These are phyloP conservation scores for Lutraria lutraria DNA, from an alignment of 2,888 invertebrate genomes.

Conservation along the genomic window DNA sequence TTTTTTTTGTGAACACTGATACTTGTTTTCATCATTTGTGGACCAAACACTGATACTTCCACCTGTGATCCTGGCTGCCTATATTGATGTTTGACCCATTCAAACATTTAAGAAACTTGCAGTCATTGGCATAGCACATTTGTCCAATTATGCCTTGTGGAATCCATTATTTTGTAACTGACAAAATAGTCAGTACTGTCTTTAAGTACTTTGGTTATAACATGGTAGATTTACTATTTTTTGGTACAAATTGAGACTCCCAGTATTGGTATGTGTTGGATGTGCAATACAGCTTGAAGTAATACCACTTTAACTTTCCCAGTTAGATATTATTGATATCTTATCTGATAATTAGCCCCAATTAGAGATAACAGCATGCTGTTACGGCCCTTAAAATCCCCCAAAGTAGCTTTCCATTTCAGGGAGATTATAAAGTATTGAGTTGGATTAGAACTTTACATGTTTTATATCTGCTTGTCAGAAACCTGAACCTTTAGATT, in stretches of 20 bases:
- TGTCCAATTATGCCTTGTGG: too few species aligned
- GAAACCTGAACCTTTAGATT: conserved; percentile 22
- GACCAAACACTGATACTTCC: too few species aligned
- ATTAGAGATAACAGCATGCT: conserved; percentile 50
- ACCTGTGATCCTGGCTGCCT: too few species aligned
- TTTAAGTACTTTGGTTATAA: too few species aligned
- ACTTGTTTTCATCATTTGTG: too few species aligned
- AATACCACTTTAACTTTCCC: conserved; percentile 14
- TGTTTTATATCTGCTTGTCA: conserved; percentile 39
- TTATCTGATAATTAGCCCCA: conserved; percentile 55
- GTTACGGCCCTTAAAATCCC: conserved; percentile 33
- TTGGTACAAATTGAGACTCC: background rate
- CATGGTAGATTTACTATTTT: too few species aligned
- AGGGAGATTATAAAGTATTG: conserved; percentile 29
- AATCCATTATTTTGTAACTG: too few species aligned
- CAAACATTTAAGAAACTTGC: too few species aligned
- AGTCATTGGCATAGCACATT: too few species aligned
- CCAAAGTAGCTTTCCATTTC: conserved; percentile 46
- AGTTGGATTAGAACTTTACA: conserved; percentile 32
- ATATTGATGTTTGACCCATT: too few species aligned
- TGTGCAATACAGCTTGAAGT: background rate
- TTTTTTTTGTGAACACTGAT: too few species aligned
- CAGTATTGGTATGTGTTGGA: background rate
- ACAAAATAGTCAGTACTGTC: too few species aligned
- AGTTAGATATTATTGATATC: conserved; percentile 34